Percentiles rank a stretch among this genome's conserved stretches.
phyloP scores from a whole-genome alignment of 2,888 invertebrate genomes.

The Strigamia crassipes region DNA sequence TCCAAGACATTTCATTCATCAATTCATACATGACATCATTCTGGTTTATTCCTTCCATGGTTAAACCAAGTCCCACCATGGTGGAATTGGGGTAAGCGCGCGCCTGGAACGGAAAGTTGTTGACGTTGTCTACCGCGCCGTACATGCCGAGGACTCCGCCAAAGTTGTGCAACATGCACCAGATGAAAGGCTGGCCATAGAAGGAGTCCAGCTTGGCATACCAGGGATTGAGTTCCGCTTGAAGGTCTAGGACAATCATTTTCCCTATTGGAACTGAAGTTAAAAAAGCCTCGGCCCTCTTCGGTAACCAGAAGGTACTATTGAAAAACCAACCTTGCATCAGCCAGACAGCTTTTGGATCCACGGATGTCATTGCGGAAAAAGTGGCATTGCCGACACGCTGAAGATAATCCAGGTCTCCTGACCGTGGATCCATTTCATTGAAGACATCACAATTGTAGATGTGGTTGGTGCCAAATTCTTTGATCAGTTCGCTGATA shows the following conservation, averaged over 20 bases:
- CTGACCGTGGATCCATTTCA: conserved; percentile 75
- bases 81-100: conserved; percentile 67
- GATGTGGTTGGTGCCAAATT: conserved; percentile 78
- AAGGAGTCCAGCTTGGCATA: conserved; percentile 77
- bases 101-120: conserved; percentile 53
- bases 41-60: conserved; percentile 94
- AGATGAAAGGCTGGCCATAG: conserved; percentile 92
- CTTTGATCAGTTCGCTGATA: conserved; percentile 69
- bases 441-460: conserved; percentile 94
- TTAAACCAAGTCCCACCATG: conserved; percentile 87
- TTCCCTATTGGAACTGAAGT: conserved; percentile 77
- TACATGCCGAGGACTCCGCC: conserved; percentile 93
- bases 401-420: conserved; percentile 67
- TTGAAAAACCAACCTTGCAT: conserved; percentile 65
- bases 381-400: conserved; percentile 73
- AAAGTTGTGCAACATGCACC: conserved; percentile 97
- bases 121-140: conserved; percentile 76
- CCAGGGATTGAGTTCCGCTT: conserved; percentile 83
- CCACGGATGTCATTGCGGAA: conserved; percentile 70
- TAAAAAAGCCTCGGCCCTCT: conserved; percentile 72
- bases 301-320: conserved; percentile 69
- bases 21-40: conserved; percentile 92
- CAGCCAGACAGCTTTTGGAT: conserved; percentile 81
- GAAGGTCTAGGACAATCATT: conserved; percentile 85
- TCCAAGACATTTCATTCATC: conserved; percentile 82